Conservation (phyloP, 2,113 vertebrate species). For the Phalacrocorax aristotelis region DNA sequence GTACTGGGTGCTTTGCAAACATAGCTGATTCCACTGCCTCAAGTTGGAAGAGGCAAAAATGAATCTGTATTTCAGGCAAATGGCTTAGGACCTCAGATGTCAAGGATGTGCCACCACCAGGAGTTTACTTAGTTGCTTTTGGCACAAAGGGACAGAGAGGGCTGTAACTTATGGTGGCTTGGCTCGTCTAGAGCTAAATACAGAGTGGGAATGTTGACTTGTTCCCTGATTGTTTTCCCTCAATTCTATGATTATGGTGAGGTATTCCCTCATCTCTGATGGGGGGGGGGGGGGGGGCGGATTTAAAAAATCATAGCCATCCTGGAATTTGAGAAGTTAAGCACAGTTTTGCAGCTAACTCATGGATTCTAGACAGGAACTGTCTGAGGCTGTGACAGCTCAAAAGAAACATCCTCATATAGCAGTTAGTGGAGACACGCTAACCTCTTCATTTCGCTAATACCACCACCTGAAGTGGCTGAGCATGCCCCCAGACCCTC, state of each 20-base stretch:
- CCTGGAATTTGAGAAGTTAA: not conserved
- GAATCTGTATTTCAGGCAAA: not conserved
- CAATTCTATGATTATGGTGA: not conserved
- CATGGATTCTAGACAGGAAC: not conserved
- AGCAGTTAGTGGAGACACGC: not conserved
- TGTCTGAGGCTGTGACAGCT: not conserved
- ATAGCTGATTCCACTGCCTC: not conserved
- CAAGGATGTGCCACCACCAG: not conserved
- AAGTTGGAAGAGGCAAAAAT: not conserved
- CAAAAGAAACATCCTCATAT: not conserved
- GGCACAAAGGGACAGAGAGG: not conserved
- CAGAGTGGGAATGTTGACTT: not conserved
- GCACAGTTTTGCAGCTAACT: not conserved
- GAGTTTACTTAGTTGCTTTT: not conserved
- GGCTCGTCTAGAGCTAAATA: not conserved
- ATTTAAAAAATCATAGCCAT: not conserved
- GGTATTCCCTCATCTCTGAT: not conserved
- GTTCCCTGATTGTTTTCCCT: not conserved
- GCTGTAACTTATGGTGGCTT: not conserved
- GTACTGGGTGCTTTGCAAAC: not conserved
- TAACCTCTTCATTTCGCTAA: not conserved
- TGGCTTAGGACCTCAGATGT: no score
- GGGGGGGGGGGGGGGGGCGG: rapidly evolving
- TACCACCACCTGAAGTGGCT: not conserved
- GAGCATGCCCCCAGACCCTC: not conserved